Percentiles rank a stretch among this genome's conserved stretches.
Conservation (phyloP, 2,888 invertebrate species). For the Dasypolia templi region DNA sequence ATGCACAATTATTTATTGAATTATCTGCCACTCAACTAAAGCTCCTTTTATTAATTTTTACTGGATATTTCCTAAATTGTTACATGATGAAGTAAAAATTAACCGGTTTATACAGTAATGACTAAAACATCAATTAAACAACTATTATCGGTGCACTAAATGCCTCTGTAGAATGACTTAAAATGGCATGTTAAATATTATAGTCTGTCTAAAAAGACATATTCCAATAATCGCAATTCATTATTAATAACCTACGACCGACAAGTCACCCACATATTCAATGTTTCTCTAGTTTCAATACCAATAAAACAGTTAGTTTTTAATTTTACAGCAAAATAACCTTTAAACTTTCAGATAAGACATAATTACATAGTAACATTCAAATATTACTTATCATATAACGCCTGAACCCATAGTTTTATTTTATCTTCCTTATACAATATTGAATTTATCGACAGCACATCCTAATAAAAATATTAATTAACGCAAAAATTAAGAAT, state of each 20-base stretch:
- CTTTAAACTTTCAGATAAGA: neutral
- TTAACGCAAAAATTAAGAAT: neutral
- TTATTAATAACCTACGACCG: neutral
- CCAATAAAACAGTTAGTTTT: neutral
- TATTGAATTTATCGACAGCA: neutral
- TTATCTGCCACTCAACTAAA: too few species aligned
- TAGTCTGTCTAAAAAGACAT: too few species aligned
- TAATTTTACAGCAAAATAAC: neutral
- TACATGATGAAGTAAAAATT: too few species aligned
- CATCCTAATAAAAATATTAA: neutral
- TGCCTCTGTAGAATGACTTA: too few species aligned
- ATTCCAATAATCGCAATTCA: too few species aligned
- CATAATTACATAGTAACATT: neutral
- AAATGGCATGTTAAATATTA: too few species aligned
- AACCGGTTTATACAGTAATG: too few species aligned
- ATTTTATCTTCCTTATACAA: neutral
- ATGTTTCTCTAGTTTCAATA: neutral
- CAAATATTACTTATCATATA: neutral
- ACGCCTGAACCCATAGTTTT: neutral
- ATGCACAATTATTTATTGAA: too few species aligned
- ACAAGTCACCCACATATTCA: neutral
- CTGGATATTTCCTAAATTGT: too few species aligned
- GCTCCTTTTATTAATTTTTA: too few species aligned
- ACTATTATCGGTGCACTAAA: too few species aligned
- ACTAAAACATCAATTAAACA: too few species aligned